phyloP scores from a whole-genome alignment of 1,140 invertebrate species.

The Bombus haemorrhoidalis region DNA sequence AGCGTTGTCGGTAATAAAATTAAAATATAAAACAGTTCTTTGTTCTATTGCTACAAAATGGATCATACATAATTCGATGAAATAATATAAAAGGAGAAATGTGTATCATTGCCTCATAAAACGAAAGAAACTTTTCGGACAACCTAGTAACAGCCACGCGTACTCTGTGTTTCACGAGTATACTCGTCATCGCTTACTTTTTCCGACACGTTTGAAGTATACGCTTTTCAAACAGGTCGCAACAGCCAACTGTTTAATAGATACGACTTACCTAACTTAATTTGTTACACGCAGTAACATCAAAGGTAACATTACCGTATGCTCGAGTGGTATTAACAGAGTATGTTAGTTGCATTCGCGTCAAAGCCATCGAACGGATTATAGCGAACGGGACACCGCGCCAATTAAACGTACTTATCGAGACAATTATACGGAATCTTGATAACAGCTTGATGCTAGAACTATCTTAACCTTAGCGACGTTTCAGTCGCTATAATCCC shows the following conservation, averaged over 20 bases:
- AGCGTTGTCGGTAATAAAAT: no score
- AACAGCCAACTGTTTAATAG: not conserved
- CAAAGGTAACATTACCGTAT: not conserved
- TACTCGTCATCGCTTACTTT: no score
- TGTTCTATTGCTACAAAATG: no score
- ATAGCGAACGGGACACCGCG: not conserved
- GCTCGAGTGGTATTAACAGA: not conserved
- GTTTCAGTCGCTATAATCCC: constrained; percentile 34
- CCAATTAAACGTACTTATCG: constrained; percentile 43
- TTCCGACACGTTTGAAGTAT: accelerated
- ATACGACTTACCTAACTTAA: not conserved
- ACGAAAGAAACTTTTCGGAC: no score
- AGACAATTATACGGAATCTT: constrained; percentile 51
- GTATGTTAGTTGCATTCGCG: not conserved
- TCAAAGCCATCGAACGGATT: constrained; percentile 10
- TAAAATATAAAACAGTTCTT: no score
- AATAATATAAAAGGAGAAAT: no score
- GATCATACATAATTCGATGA: accelerated
- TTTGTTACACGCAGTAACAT: not conserved
- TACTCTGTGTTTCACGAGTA: no score
- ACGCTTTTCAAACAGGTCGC: no score
- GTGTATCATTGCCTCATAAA: no score
- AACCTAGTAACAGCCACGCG: no score
- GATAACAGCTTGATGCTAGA: constrained; percentile 42
- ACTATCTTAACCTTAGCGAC: constrained; percentile 29